These are phyloP conservation scores for Magallana angulata DNA, from an alignment of 1,140 invertebrate genomes.

Conservation along the genomic window DNA sequence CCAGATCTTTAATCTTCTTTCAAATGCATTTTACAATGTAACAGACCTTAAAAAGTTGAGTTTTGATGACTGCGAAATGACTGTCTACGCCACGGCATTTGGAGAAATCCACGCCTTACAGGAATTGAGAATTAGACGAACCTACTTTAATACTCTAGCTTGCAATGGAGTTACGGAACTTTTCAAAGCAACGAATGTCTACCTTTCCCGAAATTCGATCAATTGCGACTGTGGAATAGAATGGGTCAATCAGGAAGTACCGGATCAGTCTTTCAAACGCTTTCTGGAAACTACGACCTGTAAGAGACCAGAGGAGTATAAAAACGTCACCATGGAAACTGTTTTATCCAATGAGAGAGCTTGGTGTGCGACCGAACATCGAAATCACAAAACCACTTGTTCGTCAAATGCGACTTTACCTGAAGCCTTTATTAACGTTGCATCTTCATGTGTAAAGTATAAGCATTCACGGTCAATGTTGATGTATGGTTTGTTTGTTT, in stretches of 20 bases:
- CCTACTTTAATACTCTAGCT: constrained; percentile 5
- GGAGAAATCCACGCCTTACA: background rate
- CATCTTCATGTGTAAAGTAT: too few species aligned
- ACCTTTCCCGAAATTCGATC: background rate
- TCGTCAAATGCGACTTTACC: background rate
- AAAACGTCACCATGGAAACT: background rate
- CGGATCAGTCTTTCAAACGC: background rate
- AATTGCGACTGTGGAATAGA: constrained; percentile 18
- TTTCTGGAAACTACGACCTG: background rate
- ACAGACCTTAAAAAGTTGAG: background rate
- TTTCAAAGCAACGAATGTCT: background rate
- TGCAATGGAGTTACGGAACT: background rate
- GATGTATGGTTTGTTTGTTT: too few species aligned
- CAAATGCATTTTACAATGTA: background rate
- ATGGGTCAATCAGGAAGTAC: background rate
- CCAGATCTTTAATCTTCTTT: background rate
- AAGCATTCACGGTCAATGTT: too few species aligned
- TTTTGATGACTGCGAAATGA: background rate
- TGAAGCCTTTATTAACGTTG: too few species aligned
- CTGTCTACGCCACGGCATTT: background rate
- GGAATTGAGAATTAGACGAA: background rate
- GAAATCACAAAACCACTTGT: background rate
- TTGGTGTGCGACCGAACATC: background rate
- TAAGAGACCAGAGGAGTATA: background rate
- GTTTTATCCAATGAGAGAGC: background rate